Conservation (phyloP, 2,797 vertebrate species). For the Mionectes olivaceus region DNA sequence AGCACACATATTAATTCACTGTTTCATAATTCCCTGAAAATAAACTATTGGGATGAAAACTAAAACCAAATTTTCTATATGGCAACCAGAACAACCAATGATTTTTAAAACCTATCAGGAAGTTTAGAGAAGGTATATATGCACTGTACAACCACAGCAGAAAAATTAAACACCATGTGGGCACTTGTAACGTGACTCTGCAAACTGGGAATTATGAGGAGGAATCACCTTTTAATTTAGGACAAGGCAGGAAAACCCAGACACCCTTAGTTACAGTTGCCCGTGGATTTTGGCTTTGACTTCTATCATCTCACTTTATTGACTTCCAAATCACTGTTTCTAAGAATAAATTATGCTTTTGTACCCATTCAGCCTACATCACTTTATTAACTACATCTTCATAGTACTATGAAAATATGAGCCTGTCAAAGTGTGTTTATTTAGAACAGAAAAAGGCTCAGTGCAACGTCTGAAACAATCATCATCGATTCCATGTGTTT, state of each 20-base stretch:
- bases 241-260: neutral
- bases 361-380: neutral
- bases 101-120: neutral
- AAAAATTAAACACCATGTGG: neutral
- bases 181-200: neutral
- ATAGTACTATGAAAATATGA: neutral
- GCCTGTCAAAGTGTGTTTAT: neutral
- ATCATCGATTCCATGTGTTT: neutral
- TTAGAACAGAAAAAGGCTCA: neutral
- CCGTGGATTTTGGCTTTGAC: neutral
- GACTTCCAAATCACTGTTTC: neutral
- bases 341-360: neutral
- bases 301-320: neutral
- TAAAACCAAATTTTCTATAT: neutral
- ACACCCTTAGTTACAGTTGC: neutral
- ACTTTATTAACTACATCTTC: neutral
- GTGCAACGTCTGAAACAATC: neutral
- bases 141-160: accelerated
- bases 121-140: neutral
- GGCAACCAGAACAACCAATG: neutral
- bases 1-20: neutral
- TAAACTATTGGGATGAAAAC: neutral
- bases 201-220: neutral
- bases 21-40: neutral
- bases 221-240: neutral